phyloP scores from a whole-genome alignment of 2,888 invertebrate species.

The Theristus sp. region DNA sequence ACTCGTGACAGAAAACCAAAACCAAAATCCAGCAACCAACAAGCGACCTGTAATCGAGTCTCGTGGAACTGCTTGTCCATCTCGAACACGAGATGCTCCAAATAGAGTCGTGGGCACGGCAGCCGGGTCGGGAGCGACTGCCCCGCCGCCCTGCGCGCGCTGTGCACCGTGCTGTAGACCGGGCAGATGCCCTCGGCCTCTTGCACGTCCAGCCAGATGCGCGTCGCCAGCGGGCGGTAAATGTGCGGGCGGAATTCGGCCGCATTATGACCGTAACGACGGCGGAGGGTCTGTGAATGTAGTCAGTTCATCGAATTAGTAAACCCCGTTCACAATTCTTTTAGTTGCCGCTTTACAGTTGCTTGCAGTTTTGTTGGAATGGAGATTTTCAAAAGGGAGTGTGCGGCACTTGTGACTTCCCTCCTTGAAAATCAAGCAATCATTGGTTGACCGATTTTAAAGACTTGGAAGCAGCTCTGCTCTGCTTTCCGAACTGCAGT shows the following conservation, averaged over 20 bases:
- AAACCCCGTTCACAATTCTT: no score
- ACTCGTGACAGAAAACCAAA: no score
- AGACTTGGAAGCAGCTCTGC: no score
- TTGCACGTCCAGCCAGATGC: not conserved
- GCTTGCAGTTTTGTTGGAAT: no score
- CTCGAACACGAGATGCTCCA: slow-evolving; percentile 80
- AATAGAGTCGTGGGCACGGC: not conserved
- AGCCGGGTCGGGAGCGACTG: not conserved
- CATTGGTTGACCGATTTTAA: no score
- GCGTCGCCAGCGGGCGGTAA: not conserved
- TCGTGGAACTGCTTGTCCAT: slow-evolving; percentile 83
- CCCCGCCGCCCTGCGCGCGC: not conserved
- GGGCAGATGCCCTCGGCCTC: not conserved
- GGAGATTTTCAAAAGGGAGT: no score
- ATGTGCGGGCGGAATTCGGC: not conserved
- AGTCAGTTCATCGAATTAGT: no score
- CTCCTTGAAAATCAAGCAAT: no score
- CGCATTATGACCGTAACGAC: not conserved
- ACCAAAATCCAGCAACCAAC: no score
- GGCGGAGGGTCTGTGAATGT: not conserved
- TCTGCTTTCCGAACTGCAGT: no score
- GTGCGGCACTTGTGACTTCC: no score
- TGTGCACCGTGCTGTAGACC: not conserved
- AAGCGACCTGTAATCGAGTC: slow-evolving; percentile 64
- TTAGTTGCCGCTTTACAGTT: no score